These are phyloP conservation scores for Andrena fulva DNA, from an alignment of 2,888 invertebrate genomes.

Conservation along the genomic window DNA sequence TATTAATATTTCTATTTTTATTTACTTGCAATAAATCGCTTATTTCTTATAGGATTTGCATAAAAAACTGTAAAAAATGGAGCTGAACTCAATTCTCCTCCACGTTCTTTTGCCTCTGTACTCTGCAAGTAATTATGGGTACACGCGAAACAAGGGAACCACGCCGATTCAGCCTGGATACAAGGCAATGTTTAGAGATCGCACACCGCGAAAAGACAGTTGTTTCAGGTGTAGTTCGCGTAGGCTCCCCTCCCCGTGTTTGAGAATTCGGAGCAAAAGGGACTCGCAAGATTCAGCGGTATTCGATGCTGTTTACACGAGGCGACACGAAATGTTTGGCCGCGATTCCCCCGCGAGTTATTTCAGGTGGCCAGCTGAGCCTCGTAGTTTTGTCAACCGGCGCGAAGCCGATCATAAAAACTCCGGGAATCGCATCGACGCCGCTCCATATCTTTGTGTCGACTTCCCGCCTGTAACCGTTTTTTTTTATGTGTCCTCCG, in stretches of 20 bases:
- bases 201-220: conserved; percentile 57
- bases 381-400: conserved; percentile 77
- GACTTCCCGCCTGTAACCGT: not conserved
- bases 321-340: conserved; percentile 78
- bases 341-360: conserved; percentile 77
- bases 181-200: conserved; percentile 55
- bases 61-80: no score
- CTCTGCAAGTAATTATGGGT: no score
- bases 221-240: conserved; percentile 76
- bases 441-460: conserved; percentile 13
- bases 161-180: not conserved
- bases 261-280: conserved; percentile 58
- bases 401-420: conserved; percentile 61
- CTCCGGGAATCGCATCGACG: conserved; percentile 60
- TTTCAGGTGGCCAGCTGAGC: conserved; percentile 78
- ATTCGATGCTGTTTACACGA: conserved; percentile 78
- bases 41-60: no score
- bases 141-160: no score
- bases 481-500: not conserved
- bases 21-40: no score
- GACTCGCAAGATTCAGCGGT: conserved; percentile 66
- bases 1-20: no score
- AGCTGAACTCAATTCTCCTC: no score
- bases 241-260: conserved; percentile 61
- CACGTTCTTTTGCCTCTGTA: not conserved